Conservation (phyloP, 2,888 invertebrate genomes). For the Drosophila limbata region DNA sequence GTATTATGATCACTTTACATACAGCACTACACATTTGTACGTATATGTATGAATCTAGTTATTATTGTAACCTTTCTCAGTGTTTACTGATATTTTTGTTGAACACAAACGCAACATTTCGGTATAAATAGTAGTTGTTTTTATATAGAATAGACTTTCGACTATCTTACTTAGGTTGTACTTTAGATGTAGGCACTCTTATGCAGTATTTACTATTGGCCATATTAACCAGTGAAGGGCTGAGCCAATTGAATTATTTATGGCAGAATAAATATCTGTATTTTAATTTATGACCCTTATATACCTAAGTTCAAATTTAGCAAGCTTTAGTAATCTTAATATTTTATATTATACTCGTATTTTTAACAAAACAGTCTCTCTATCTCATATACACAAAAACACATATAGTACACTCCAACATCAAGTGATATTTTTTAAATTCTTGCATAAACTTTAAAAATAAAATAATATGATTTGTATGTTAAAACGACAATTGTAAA, state of each 20-base stretch:
- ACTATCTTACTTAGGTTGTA: constrained; percentile 63
- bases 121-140: constrained; percentile 35
- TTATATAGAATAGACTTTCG: constrained; percentile 37
- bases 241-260: constrained; percentile 18
- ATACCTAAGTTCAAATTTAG: constrained; percentile 38
- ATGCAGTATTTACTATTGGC: constrained; percentile 58
- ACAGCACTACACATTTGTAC: constrained; percentile 18
- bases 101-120: constrained; percentile 68
- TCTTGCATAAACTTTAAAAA: constrained; percentile 58
- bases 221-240: constrained; percentile 55
- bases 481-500: background rate
- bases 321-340: constrained; percentile 52
- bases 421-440: constrained; percentile 75
- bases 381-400: constrained; percentile 32
- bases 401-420: constrained; percentile 54
- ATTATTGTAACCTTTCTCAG: constrained; percentile 21
- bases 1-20: constrained; percentile 38
- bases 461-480: constrained; percentile 17
- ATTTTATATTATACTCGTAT: constrained; percentile 24
- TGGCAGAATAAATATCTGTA: constrained; percentile 13
- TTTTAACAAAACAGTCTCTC: constrained; percentile 26
- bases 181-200: constrained; percentile 35
- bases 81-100: constrained; percentile 56
- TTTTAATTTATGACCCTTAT: constrained; percentile 14
- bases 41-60: constrained; percentile 24